Percentiles rank a stretch among this genome's conserved stretches.
These are phyloP conservation scores for Harpagifer antarcticus DNA, from an alignment of 2,797 vertebrate species.

Conservation along the genomic window DNA sequence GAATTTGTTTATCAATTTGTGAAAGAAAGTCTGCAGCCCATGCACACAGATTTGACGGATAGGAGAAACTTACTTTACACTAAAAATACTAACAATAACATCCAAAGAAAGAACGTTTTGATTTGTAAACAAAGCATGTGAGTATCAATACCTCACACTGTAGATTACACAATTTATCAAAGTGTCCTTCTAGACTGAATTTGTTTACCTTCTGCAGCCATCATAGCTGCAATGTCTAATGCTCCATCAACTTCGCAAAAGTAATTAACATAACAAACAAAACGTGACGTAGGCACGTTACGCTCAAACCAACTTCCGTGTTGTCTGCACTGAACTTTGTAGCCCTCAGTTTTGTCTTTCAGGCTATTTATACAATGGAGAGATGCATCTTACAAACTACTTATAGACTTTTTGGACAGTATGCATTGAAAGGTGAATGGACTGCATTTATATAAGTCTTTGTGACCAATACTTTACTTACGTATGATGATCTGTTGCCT, in stretches of 20 bases:
- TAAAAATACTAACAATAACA: too few relatives aligned
- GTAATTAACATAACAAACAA: neutral
- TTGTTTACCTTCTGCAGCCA: conserved; percentile 20
- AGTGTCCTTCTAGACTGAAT: neutral
- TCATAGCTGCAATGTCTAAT: neutral
- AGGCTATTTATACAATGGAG: neutral
- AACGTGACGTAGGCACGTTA: neutral
- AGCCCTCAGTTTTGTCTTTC: neutral
- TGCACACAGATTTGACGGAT: neutral
- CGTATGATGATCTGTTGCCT: too few relatives aligned
- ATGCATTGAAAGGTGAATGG: too few relatives aligned
- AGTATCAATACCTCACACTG: too few relatives aligned
- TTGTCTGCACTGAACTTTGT: too few relatives aligned
- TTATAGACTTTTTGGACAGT: neutral
- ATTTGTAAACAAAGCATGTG: too few relatives aligned
- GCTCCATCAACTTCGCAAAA: neutral
- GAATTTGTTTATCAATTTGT: neutral
- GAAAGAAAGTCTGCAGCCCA: neutral
- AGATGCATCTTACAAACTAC: neutral
- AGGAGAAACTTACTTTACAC: neutral
- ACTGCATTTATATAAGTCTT: too few relatives aligned
- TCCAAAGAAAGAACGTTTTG: too few relatives aligned
- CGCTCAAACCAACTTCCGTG: neutral
- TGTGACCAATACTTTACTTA: too few relatives aligned
- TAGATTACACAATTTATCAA: neutral